Evolutionary conservation across 2,888 invertebrate species (phyloP).

Genomic region (Aleiodes testaceus): DNA sequence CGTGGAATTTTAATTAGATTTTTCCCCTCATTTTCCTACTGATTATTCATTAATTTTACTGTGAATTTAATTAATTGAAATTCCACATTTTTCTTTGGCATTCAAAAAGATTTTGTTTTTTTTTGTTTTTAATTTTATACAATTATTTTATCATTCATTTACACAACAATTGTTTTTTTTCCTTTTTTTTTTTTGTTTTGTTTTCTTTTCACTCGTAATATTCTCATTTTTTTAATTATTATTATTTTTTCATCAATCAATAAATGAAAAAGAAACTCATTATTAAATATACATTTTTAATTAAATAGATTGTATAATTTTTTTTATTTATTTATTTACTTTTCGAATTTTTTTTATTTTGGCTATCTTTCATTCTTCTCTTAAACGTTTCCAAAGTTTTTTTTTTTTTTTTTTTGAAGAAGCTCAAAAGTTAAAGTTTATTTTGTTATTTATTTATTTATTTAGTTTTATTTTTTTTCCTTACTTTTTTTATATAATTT

Average conservation of each 20-base stretch:
- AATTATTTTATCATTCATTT: conserved; percentile 29
- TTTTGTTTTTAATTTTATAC: conserved; percentile 9
- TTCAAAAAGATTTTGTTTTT: conserved; percentile 9
- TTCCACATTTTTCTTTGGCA: conserved; percentile 31
- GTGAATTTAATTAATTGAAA: conserved; percentile 16
- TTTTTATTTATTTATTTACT: conserved; percentile 31
- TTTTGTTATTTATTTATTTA: not conserved
- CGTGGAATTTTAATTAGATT: conserved; percentile 26
- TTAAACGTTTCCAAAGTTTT: conserved; percentile 21
- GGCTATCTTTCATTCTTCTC: conserved; percentile 12
- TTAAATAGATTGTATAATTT: conserved; percentile 39
- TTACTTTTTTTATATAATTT: conserved; percentile 2
- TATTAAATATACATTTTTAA: conserved; percentile 31
- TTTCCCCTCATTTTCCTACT: not conserved
- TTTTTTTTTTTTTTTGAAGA: too few relatives aligned
- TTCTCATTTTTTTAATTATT: not conserved
- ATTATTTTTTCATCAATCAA: not conserved
- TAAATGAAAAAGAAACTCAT: conserved; percentile 6
- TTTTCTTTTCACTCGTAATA: conserved; percentile 12
- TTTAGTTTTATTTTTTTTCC: not conserved
- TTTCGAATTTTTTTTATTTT: conserved; percentile 22
- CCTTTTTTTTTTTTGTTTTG: not conserved
- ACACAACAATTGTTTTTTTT: conserved; percentile 19
- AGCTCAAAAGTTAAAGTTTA: conserved; percentile 20
- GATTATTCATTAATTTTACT: conserved; percentile 17